Conservation (phyloP, 2,888 invertebrate species). For the Tryphoninae sp. region DNA sequence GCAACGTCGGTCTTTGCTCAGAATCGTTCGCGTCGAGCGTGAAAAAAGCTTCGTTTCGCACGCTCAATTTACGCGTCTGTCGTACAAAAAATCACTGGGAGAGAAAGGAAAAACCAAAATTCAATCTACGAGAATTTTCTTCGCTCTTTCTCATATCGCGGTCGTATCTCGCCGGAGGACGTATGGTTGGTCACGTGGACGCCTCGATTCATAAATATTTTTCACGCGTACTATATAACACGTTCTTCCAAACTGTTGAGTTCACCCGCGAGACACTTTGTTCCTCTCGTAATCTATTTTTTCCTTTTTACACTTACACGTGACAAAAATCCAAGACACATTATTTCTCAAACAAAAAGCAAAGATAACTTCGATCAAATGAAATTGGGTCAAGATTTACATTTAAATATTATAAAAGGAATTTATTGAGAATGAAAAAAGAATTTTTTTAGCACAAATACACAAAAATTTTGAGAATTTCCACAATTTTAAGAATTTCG, state of each 20-base stretch:
- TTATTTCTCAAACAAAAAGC: neutral
- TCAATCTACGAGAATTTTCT: constrained; percentile 59
- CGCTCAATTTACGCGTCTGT: constrained; percentile 34
- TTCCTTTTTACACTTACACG: constrained; percentile 39
- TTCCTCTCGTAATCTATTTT: constrained; percentile 39
- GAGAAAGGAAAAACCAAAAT: constrained; percentile 51
- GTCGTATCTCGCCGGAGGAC: constrained; percentile 51
- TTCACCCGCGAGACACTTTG: constrained; percentile 2
- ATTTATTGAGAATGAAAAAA: too few relatives aligned
- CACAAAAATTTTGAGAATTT: neutral
- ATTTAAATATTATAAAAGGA: too few relatives aligned
- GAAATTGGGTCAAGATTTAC: neutral
- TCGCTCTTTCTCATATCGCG: constrained; percentile 10
- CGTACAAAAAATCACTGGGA: neutral
- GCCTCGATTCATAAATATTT: constrained; percentile 63
- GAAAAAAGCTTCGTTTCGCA: constrained; percentile 30
- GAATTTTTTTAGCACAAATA: neutral
- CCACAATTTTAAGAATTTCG: too few relatives aligned
- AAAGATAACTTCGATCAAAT: neutral
- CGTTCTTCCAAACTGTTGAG: constrained; percentile 10
- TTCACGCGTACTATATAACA: constrained; percentile 34
- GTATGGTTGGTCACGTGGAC: constrained; percentile 44
- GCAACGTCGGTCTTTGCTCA: constrained; percentile 5
- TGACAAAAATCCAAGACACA: neutral
- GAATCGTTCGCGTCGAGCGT: constrained; percentile 20